Evolutionary conservation across 2,888 invertebrate genomes (phyloP), one percentile per base, ranked within the genome.

Genomic region (Odontomyia ornata): DNA sequence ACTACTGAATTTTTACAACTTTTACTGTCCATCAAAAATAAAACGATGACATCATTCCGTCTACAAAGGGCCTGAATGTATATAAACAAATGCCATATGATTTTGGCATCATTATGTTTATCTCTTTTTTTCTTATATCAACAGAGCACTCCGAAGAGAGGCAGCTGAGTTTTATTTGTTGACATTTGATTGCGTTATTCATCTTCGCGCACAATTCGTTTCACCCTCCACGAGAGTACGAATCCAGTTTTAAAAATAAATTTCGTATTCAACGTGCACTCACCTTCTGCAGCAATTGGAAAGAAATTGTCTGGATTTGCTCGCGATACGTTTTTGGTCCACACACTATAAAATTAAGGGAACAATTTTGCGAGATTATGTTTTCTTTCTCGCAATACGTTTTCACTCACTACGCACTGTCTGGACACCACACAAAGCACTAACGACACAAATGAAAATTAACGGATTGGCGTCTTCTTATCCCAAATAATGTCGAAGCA

Each of bases 41-140:
- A 36, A 56, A 30, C 28, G 36, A 72, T 73, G 73, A 73, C 60
- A 60, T 73, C 73, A 73, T 73, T 30, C 2, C 13, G 56, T 1
- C 36, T 25, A 46, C 30, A 57, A 23, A 30, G 43, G 36, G 60
- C 36, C 7, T 21, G 13, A 18, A 18, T 73, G 73, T 57, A 73
- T 28, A 73, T 43, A 57, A 73, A 73, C 73, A 73, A 73, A 73
- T 23, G 9, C 57, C 73, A 73, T 57, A 73, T 73, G 73, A 73
- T 72, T 72, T 72, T 57, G 30, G 57, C 72, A 52, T 56, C 28
- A 56, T 43, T 52, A 52, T 52, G 18, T 2, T 52, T 13, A n/a
- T 13, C 52, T 52, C 52, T 27, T 65, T 65, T 3, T 23, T 11
- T 23, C 57, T 4, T 4, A 23, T 23, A 4, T 21, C 57, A 2